phyloP scores from a whole-genome alignment of 2,113 vertebrate species.

The Grammomys dolichurus region DNA sequence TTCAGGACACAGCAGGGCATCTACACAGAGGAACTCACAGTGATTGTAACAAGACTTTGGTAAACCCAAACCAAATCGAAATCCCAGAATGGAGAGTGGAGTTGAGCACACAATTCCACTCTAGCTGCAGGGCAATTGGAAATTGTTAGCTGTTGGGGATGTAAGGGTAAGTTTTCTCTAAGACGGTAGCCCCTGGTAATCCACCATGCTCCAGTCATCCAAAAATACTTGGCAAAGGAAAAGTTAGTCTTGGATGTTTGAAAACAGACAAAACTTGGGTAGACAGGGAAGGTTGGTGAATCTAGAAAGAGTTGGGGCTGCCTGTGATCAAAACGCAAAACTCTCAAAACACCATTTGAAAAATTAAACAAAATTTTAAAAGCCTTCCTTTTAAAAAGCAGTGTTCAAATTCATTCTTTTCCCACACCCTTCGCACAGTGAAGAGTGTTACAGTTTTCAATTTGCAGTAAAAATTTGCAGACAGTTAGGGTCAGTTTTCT shows the following conservation, averaged over 20 bases:
- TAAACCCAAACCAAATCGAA: not conserved
- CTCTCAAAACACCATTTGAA: not conserved
- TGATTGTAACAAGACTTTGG: not conserved
- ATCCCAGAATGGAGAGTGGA: not conserved
- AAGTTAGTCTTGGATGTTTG: not conserved
- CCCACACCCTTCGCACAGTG: not conserved
- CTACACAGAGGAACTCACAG: not conserved
- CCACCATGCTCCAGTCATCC: not conserved
- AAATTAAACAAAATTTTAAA: not conserved
- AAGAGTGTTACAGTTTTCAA: not conserved
- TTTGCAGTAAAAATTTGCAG: not conserved
- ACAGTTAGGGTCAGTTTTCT: not conserved
- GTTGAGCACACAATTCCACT: not conserved
- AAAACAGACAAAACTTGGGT: not conserved
- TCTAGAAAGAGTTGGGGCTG: not conserved
- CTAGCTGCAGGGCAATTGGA: not conserved
- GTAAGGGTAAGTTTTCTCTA: not conserved
- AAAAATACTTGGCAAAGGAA: not conserved
- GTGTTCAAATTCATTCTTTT: not conserved
- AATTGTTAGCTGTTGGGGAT: not conserved
- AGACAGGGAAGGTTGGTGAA: not conserved
- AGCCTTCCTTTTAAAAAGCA: not conserved
- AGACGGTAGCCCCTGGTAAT: not conserved
- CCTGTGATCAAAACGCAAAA: not conserved
- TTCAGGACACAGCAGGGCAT: not conserved